phyloP scores from a whole-genome alignment of 2,113 vertebrate species.

The Symphodus melops region DNA sequence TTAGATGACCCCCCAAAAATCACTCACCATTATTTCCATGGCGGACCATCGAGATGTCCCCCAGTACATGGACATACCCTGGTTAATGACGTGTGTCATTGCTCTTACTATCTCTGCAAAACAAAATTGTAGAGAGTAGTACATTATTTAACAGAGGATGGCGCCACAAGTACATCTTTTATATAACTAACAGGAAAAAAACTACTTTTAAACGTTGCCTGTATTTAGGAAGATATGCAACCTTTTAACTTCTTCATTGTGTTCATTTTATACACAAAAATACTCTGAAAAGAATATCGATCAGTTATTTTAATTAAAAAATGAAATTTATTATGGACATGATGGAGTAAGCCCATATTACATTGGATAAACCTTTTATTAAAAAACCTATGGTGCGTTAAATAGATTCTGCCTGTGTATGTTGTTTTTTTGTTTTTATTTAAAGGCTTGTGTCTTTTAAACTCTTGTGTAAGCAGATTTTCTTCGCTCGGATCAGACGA shows the following conservation, averaged over 20 bases:
- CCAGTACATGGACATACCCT: conserved; percentile 99
- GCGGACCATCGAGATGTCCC: conserved; percentile 96
- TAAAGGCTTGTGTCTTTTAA: neutral
- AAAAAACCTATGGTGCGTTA: neutral
- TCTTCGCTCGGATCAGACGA: conserved; percentile 14
- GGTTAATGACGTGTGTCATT: conserved; percentile 96
- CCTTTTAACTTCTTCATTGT: neutral
- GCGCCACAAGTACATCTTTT: conserved; percentile 38
- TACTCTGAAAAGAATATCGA: no score
- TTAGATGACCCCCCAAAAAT: neutral
- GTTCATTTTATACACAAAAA: neutral
- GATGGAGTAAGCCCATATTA: no score
- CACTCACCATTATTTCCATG: conserved; percentile 96
- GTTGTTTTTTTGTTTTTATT: no score
- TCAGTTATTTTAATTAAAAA: no score
- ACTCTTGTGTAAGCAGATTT: conserved; percentile 13
- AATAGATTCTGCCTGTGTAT: conserved; percentile 7
- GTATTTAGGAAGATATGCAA: neutral
- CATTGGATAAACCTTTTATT: neutral
- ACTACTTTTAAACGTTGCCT: neutral
- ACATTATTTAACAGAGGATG: conserved; percentile 50
- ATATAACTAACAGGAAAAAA: neutral
- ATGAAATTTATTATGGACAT: no score
- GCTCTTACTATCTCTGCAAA: conserved; percentile 93
- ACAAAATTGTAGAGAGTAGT: conserved; percentile 28